phyloP scores from a whole-genome alignment of 2,113 vertebrate species.

The Paralichthys olivaceus region DNA sequence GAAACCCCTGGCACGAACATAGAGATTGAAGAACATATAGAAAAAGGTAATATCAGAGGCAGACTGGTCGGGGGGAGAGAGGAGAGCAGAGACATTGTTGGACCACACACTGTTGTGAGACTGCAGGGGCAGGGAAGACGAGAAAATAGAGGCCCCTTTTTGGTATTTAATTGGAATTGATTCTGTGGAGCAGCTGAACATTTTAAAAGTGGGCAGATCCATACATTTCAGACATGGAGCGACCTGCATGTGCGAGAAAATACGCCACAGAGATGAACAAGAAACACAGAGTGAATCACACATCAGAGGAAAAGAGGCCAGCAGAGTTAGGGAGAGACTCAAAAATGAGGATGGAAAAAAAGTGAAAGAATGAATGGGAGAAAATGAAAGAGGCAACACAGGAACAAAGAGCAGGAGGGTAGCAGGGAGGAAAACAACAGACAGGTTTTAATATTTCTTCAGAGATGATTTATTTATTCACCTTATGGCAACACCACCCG shows the following conservation, averaged over 20 bases:
- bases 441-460: slow-evolving; percentile 76
- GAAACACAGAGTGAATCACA: slow-evolving; percentile 14
- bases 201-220: slow-evolving; percentile 61
- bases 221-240: slow-evolving; percentile 49
- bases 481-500: slow-evolving; percentile 70
- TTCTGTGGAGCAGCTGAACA: slow-evolving; percentile 54
- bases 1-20: slow-evolving; percentile 5
- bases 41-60: slow-evolving; percentile 20
- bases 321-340: slow-evolving; percentile 3
- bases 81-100: slow-evolving; percentile 24
- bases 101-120: slow-evolving; percentile 40
- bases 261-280: slow-evolving; percentile 1
- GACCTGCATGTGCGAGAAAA: slow-evolving; percentile 3
- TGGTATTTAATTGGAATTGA: slow-evolving; percentile 79
- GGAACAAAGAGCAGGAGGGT: slow-evolving; percentile 22
- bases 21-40: slow-evolving; percentile 27
- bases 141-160: slow-evolving; percentile 59
- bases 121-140: slow-evolving; percentile 32
- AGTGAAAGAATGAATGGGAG: slow-evolving; percentile 29
- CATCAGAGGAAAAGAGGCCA: slow-evolving; percentile 40
- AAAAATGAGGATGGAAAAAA: slow-evolving; percentile 3
- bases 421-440: slow-evolving; percentile 42
- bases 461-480: slow-evolving; percentile 79
- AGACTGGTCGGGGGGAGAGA: neutral
- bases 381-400: slow-evolving; percentile 20